Conservation (phyloP, 2,113 vertebrate genomes). For the Phylloscopus trochilus region DNA sequence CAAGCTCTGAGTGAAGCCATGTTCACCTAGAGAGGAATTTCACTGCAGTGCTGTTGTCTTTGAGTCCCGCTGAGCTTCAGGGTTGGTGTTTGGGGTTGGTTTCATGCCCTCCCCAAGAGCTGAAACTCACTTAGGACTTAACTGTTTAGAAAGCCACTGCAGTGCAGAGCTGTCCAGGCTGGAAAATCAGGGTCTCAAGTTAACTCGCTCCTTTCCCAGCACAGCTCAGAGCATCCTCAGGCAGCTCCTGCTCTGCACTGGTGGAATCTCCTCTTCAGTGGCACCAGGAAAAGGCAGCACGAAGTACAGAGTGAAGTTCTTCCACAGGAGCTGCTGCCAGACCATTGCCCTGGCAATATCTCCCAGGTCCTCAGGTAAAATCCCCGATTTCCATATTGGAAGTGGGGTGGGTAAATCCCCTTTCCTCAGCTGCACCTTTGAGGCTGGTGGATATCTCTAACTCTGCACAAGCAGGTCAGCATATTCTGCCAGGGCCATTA, state of each 20-base stretch:
- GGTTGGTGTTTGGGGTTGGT: not conserved
- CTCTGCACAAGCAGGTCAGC: conserved; percentile 49
- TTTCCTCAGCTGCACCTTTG: not conserved
- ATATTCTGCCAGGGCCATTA: conserved; percentile 47
- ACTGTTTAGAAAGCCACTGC: not conserved
- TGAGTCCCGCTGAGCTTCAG: not conserved
- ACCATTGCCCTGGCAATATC: not conserved
- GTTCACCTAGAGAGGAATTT: not conserved
- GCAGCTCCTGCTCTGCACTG: not conserved
- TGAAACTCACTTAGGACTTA: not conserved
- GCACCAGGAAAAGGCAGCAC: not conserved
- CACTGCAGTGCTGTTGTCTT: not conserved
- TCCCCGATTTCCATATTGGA: not conserved
- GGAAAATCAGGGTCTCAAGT: not conserved
- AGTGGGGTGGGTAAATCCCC: not conserved
- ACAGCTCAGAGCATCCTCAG: not conserved
- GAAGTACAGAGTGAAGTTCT: not conserved
- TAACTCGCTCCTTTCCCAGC: not conserved
- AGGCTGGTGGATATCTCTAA: not conserved
- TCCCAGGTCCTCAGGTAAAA: fast-evolving
- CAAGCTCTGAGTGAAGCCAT: not conserved
- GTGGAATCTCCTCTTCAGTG: not conserved
- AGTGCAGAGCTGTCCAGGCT: not conserved
- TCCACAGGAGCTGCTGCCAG: not conserved
- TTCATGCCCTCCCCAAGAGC: not conserved